Evolutionary conservation across 2,113 vertebrate genomes (phyloP), one percentile per base, ranked within the genome.

Genomic region (Sander lucioperca): DNA sequence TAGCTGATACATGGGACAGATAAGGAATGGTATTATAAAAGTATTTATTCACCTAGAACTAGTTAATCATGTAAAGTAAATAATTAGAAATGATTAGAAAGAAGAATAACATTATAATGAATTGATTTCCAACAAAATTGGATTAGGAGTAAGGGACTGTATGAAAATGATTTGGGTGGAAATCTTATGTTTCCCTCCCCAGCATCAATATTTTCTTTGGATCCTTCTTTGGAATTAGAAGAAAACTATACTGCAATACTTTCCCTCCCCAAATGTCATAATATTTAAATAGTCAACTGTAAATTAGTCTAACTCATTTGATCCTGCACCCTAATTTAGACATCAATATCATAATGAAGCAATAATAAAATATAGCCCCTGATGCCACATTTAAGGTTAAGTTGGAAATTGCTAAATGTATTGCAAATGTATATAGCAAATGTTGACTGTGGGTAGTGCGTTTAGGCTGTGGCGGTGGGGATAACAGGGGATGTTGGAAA

Each of bases 1-100:
- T 63, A 57, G 79, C 66, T 47, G 80, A 89, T 70, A 58, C 51
- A 80, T 36, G 58, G 36, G 33, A 51, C 39, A 62, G 80, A 84
- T 58, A 74, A 64, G 59, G 62, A 57, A 43, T 1, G 21, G 57
- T 27, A 65, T 61, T 62, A 25, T 61, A 33, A 79, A 10, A 54
- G 7, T 12, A 57, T 71, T 23, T 51, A 64, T 66, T 76, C 66
- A 67, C 2, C 39, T 82, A 23, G n/a, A 62, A 56, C 39, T 43
- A 43, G 36, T 57, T 59, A 45, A 59, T 48, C 0, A 0, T 8
- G 57, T 61, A 19, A 58, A 25, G 16, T 27, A 25, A 79, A 74
- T 79, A 62, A 79, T 56, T 75, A 43, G 45, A 75, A 68, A 9
- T 48, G 6, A 85, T 85, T 27, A 78, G 18, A 74, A 78, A 68